A percentile compares a stretch with the other conserved stretches of the same genome.
These are phyloP conservation scores for Camptogramma bilineatum DNA, from an alignment of 2,888 invertebrate species.

Conservation along the genomic window DNA sequence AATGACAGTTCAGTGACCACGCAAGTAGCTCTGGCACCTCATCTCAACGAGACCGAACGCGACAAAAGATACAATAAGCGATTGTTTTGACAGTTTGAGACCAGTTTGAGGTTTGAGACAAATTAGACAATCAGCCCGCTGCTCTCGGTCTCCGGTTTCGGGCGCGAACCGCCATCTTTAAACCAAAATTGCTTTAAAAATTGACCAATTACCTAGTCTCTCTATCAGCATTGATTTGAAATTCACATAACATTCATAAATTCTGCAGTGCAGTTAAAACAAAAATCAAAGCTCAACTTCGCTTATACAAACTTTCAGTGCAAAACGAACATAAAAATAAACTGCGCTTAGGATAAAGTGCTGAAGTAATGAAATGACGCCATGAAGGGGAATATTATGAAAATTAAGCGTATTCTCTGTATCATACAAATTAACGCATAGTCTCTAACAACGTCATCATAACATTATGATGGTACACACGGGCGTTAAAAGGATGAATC, in stretches of 20 bases:
- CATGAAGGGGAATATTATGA: conserved; percentile 34
- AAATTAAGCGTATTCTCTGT: conserved; percentile 39
- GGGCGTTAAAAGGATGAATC: conserved; percentile 26
- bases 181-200: too few relatives aligned
- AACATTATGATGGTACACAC: conserved; percentile 26
- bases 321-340: conserved; percentile 1
- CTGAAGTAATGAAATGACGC: conserved; percentile 23
- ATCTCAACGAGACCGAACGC: too few relatives aligned
- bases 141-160: too few relatives aligned
- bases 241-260: not conserved
- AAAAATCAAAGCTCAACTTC: not conserved
- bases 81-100: too few relatives aligned
- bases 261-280: not conserved
- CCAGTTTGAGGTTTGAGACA: too few relatives aligned
- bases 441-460: conserved; percentile 41
- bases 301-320: not conserved
- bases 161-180: too few relatives aligned
- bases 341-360: conserved; percentile 1
- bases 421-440: conserved; percentile 43
- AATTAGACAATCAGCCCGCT: too few relatives aligned
- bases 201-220: too few relatives aligned
- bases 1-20: too few relatives aligned
- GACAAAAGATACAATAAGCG: too few relatives aligned
- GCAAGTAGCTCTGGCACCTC: too few relatives aligned
- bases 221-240: not conserved